A percentile compares a stretch with the other conserved stretches of the same genome.
Conservation (phyloP, 2,797 vertebrate genomes). For the Malurus splendens region DNA sequence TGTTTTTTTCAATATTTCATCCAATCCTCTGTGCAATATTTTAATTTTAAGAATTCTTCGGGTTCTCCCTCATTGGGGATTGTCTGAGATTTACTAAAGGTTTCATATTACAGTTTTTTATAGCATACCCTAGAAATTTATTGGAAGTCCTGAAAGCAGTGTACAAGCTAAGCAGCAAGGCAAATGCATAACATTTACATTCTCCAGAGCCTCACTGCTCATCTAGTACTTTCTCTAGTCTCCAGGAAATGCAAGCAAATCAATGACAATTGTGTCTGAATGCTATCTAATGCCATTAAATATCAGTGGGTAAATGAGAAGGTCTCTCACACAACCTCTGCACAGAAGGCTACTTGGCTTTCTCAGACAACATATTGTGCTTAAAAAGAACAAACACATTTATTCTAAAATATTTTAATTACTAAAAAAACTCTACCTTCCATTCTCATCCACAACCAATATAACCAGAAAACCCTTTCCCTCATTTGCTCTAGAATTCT, state of each 20-base stretch:
- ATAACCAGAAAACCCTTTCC: neutral
- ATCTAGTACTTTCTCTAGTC: neutral
- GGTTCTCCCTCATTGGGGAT: neutral
- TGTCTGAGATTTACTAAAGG: neutral
- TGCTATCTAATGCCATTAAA: neutral
- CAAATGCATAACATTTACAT: neutral
- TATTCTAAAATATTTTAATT: neutral
- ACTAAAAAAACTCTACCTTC: neutral
- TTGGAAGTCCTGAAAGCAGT: neutral
- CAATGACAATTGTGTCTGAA: neutral
- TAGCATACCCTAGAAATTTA: neutral
- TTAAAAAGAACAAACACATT: neutral
- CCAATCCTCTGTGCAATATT: neutral
- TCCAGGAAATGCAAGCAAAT: neutral
- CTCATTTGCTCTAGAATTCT: neutral
- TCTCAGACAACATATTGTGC: neutral
- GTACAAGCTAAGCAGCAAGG: neutral
- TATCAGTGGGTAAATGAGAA: neutral
- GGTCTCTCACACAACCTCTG: neutral
- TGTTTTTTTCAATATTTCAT: neutral
- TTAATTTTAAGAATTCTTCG: neutral
- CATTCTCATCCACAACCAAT: neutral
- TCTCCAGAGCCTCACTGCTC: neutral
- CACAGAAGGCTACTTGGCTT: neutral
- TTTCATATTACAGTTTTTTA: neutral